Evolutionary conservation across 2,113 vertebrate species (phyloP).

Genomic region (Pteruthius melanotis): DNA sequence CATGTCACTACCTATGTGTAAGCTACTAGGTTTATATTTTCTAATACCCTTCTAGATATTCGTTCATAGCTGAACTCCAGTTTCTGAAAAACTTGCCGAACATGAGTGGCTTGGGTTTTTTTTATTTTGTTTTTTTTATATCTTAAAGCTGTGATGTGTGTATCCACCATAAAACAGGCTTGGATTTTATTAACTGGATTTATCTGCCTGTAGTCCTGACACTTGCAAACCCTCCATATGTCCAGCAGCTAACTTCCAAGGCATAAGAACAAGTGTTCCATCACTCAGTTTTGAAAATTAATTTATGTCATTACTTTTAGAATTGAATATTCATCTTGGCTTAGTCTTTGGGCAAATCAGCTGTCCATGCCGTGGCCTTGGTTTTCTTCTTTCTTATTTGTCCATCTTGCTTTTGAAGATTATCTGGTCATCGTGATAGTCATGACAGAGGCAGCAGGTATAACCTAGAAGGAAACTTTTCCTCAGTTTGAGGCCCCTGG

Average conservation of each 20-base stretch:
- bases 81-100: background rate
- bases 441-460: background rate
- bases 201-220: rapidly evolving
- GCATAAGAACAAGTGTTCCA: background rate
- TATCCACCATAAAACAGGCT: background rate
- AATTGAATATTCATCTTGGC: background rate
- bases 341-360: background rate
- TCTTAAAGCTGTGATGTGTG: background rate
- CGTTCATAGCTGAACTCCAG: background rate
- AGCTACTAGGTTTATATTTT: background rate
- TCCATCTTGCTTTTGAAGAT: background rate
- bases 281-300: background rate
- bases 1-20: background rate
- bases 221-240: background rate
- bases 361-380: background rate
- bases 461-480: background rate
- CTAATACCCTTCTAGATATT: background rate
- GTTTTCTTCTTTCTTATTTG: background rate
- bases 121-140: background rate
- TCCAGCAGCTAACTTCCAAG: background rate
- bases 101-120: background rate
- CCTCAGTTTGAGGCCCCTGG: rapidly evolving
- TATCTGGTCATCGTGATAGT: rapidly evolving
- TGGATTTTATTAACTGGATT: background rate
- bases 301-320: background rate